Base-by-base conservation (phyloP, 2,888 invertebrate genomes). In the Torymus aiolomorphi region DNA sequence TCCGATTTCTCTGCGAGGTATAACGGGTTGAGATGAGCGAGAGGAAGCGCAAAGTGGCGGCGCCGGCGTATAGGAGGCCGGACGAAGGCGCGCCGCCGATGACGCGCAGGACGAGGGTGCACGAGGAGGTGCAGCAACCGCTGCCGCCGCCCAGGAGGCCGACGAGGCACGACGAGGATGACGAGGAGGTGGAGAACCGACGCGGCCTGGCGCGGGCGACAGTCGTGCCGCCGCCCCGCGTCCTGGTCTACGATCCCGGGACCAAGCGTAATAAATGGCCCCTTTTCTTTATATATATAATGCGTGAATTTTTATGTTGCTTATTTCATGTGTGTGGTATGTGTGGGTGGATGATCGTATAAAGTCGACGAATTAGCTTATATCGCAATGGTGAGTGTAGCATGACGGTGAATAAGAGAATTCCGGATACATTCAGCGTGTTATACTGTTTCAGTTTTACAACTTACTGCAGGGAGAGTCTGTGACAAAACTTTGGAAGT, bases 61-160 rank as follows among this genome's bases (percentile, higher is more conserved):
- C 76, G 31, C 78, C 75, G 20, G 69, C 67, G 49, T 76, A 76
- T 59, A 81, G 70, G 62, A 51, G 63, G 42, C 66, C 79, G 16
- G 62, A 69, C 16, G 77, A 82, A 73, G n/a, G 24, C 2, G 5
- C 13, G n/a, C 0, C 18, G 31, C 10, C 56, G 42, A n/a, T 13
- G 10, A 57, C 57, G 51, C 14, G 14, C 42, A 24, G 13, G n/a
- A 49, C 8, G 62, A 59, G 24, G n/a, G 62, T 31, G 51, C n/a
- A 16, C 4, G 61, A 42, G 49, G 57, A 61, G 8, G 42, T 1
- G 42, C 42, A 42, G 8, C 42, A 42, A 8, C 42, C 5, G 42
- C 5, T 8, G 42, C 42, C 5, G 8, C 5, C 65, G 31, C n/a
- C 65, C 16, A 66, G 76, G 20, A 75, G n/a, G 8, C 52, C 57